Evolutionary conservation across 2,797 vertebrate species (phyloP), one percentile per base, ranked within the genome.

Genomic region (Alca torda): DNA sequence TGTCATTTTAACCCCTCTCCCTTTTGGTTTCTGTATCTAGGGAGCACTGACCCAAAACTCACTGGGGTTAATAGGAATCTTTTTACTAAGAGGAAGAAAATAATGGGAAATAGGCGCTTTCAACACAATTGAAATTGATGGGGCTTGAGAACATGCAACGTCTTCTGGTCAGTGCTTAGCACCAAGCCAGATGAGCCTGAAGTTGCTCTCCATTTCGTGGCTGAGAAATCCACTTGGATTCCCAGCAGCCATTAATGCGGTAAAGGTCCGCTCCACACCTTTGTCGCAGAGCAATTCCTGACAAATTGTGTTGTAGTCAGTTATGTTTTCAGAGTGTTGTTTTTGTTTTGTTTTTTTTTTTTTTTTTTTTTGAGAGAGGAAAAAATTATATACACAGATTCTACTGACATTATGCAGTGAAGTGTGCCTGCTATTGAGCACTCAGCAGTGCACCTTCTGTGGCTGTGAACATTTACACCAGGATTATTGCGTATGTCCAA

Each of bases 401-500:
- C 54, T 93, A 60, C 80, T 82, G 90, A 78, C 48, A 79, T 26
- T 37, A 87, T 33, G 59, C 68, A 94, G 37, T 87, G 90, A 95
- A 86, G 43, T 79, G 54, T 31, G 25, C 79, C 77, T 91, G 67
- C 51, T 84, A 17, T 28, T 92, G 72, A 94, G 45, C 51, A 51
- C 63, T 95, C 77, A 30, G 2, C 0, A 9, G 45, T 75, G 53
- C 59, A 82, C 83, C 92, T 93, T 80, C 45, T 84, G 68, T 93
- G 68, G 8, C 63, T 96, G n/a, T 31, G 65, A 95, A 94, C 84
- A 93, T 91, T 95, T 94, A 89, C 80, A 92, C 80, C 84, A 89
- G 91, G 82, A 83, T 94, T 95, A 87, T 91, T 96, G 96, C 70
- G 3, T 48, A 51, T 79, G 57, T 70, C 46, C 75, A 95, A 96